These are phyloP conservation scores for Larimichthys polyactis DNA, from an alignment of 2,113 vertebrate species.

Conservation along the genomic window DNA sequence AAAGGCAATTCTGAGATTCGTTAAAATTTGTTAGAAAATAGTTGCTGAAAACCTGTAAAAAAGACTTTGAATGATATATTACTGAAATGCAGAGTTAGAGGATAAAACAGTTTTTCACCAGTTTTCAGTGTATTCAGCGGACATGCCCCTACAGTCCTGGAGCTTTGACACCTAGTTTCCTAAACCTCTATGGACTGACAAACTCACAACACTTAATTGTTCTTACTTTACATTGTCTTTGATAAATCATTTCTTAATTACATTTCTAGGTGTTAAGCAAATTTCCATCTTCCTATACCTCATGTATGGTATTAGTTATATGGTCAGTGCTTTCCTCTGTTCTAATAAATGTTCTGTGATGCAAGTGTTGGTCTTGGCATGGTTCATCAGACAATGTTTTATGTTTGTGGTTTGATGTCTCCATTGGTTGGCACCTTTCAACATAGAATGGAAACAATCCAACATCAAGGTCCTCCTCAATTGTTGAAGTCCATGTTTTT, in stretches of 20 bases:
- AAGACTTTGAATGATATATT: too few relatives aligned
- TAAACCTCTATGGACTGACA: too few relatives aligned
- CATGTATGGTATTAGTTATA: not conserved
- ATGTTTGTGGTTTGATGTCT: conserved; percentile 20
- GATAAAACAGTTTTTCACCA: too few relatives aligned
- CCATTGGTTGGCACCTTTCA: conserved; percentile 14
- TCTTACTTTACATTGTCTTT: too few relatives aligned
- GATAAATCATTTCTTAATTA: not conserved
- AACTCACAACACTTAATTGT: too few relatives aligned
- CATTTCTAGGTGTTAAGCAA: not conserved
- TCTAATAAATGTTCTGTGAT: conserved; percentile 9
- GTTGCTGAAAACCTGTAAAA: too few relatives aligned
- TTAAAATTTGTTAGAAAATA: too few relatives aligned
- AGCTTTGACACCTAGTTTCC: too few relatives aligned
- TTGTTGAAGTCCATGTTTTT: not conserved
- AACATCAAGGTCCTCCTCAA: not conserved
- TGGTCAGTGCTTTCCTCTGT: not conserved
- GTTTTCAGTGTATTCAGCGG: too few relatives aligned
- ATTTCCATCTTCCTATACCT: not conserved
- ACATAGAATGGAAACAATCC: not conserved
- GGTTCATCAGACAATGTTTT: conserved; percentile 3
- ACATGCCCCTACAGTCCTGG: too few relatives aligned
- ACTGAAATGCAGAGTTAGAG: too few relatives aligned
- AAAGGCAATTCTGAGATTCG: too few relatives aligned
- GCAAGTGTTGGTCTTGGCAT: conserved; percentile 37